Evolutionary conservation across 2,113 vertebrate genomes (phyloP).

Genomic region (Antechinus stuartii): DNA sequence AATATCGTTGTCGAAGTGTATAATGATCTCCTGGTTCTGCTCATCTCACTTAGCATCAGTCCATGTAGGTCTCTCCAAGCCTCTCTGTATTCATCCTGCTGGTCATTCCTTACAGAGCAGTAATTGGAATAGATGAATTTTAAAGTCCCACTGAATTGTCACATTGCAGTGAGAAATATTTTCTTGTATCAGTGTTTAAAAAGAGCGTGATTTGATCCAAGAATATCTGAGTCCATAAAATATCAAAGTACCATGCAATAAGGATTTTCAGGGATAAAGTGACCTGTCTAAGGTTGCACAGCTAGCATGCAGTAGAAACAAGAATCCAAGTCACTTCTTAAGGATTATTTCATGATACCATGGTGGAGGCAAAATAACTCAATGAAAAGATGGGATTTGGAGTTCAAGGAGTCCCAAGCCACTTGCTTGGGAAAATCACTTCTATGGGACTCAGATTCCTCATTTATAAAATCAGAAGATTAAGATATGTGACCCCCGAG

Average conservation of each 20-base stretch:
- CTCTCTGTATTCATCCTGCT: too few relatives aligned
- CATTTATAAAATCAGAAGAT: background rate
- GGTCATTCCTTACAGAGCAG: too few relatives aligned
- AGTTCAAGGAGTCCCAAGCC: background rate
- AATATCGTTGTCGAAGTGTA: too few relatives aligned
- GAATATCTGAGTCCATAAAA: background rate
- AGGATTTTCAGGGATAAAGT: background rate
- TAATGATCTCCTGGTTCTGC: too few relatives aligned
- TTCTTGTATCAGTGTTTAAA: background rate
- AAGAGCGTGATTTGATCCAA: background rate
- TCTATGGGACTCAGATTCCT: background rate
- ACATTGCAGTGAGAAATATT: background rate
- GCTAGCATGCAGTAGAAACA: background rate
- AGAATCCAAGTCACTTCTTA: background rate
- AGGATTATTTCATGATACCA: background rate
- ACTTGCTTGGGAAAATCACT: background rate
- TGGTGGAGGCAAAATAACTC: background rate
- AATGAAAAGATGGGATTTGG: background rate
- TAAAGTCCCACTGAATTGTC: background rate
- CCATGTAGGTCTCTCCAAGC: too few relatives aligned
- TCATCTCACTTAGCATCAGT: too few relatives aligned
- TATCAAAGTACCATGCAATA: background rate
- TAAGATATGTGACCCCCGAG: background rate
- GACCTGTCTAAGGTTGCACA: background rate
- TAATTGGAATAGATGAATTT: background rate